Evolutionary conservation across 2,797 vertebrate genomes (phyloP).

Genomic region (Notolepis coatsorum): DNA sequence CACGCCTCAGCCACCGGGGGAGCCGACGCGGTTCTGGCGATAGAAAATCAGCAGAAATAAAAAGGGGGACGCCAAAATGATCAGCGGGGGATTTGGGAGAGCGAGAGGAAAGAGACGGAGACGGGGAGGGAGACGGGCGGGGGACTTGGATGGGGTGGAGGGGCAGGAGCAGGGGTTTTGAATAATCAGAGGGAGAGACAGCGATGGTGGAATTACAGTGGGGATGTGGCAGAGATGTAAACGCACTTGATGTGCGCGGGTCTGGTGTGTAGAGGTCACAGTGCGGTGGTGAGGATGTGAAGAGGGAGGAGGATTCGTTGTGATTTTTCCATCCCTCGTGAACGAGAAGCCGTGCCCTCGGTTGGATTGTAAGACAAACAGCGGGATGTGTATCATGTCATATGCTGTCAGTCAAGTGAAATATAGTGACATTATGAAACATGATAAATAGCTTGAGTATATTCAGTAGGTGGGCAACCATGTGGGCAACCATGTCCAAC

Average conservation of each 20-base stretch:
- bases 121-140: background rate
- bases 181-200: conserved; percentile 32
- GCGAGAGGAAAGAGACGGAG: conserved; percentile 57
- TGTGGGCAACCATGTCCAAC: too few species aligned
- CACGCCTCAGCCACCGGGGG: conserved; percentile 46
- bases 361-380: conserved; percentile 28
- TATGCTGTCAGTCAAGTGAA: too few species aligned
- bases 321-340: background rate
- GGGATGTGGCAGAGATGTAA: conserved; percentile 51
- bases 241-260: conserved; percentile 29
- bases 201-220: conserved; percentile 34
- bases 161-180: background rate
- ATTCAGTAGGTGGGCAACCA: too few species aligned
- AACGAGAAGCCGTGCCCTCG: too few species aligned
- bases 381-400: conserved; percentile 37
- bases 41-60: conserved; percentile 75
- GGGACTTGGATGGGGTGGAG: background rate
- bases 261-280: conserved; percentile 34
- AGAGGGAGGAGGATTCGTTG: background rate
- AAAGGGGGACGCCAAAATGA: conserved; percentile 76
- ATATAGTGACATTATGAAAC: too few species aligned
- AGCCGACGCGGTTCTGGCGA: conserved; percentile 42
- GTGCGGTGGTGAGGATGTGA: conserved; percentile 6
- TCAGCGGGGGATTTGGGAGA: conserved; percentile 74
- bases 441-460: too few species aligned